A percentile compares a stretch with the other conserved stretches of the same genome.
Evolutionary conservation across 2,797 vertebrate species (phyloP).

Genomic region (Amniataba percoides): DNA sequence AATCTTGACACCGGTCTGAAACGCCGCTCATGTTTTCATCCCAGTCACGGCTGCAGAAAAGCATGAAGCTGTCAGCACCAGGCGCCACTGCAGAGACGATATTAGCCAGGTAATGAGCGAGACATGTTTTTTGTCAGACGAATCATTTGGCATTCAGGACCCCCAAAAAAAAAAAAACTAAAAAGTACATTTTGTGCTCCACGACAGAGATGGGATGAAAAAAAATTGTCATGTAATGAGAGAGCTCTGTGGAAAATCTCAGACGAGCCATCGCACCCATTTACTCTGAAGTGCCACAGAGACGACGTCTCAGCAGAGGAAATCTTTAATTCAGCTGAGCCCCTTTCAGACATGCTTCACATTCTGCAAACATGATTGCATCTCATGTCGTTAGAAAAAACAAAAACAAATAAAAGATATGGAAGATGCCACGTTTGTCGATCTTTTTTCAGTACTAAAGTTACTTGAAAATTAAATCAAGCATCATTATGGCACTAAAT

Average conservation of each 20-base stretch:
- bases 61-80: neutral
- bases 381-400: too few species aligned
- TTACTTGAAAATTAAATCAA: too few species aligned
- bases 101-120: neutral
- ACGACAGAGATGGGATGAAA: neutral
- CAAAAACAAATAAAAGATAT: too few species aligned
- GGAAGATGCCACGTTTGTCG: too few species aligned
- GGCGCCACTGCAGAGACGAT: neutral
- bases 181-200: neutral
- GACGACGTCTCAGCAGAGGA: neutral
- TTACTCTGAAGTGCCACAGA: slow-evolving; percentile 21
- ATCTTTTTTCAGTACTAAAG: too few species aligned
- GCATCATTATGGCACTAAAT: too few species aligned
- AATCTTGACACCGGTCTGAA: neutral
- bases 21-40: neutral
- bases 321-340: neutral
- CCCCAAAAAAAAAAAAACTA: too few species aligned
- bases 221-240: neutral
- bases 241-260: neutral
- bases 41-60: neutral
- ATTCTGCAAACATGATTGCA: neutral
- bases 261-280: neutral
- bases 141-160: neutral
- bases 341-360: neutral
- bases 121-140: neutral